A percentile compares a stretch with the other conserved stretches of the same genome.
Conservation (phyloP, 35 echinoderm and acorn worm genomes). For the Chiridota heheva region DNA sequence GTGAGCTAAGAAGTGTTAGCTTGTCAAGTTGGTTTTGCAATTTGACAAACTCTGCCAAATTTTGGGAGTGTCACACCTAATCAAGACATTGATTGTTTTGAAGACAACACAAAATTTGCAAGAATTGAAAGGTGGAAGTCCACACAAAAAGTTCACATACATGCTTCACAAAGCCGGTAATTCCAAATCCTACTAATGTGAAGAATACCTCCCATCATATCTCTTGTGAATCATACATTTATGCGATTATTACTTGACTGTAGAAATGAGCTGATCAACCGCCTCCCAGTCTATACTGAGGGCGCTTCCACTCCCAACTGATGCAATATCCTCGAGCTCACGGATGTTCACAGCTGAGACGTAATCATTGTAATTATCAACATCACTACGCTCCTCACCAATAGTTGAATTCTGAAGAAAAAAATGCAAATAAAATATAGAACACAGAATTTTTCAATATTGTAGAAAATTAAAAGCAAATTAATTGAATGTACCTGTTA, state of each 20-base stretch:
- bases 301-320: constrained; percentile 80
- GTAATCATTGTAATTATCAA: constrained; percentile 57
- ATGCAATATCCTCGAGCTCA: constrained; percentile 85
- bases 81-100: neutral
- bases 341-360: constrained; percentile 65
- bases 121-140: neutral
- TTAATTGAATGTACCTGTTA: neutral
- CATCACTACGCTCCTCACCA: neutral
- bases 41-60: no score
- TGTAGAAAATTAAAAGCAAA: constrained; percentile 2
- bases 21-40: no score
- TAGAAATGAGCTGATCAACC: constrained; percentile 81
- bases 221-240: neutral
- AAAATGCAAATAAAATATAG: neutral
- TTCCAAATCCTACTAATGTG: neutral
- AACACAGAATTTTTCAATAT: neutral
- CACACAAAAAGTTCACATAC: neutral
- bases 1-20: no score
- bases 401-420: neutral
- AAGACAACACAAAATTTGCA: neutral
- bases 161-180: neutral
- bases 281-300: constrained; percentile 87
- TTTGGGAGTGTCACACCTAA: no score
- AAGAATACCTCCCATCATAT: neutral
- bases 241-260: constrained; percentile 40